phyloP scores from a whole-genome alignment of 2,888 invertebrate species.

The Masnerella sp. region DNA sequence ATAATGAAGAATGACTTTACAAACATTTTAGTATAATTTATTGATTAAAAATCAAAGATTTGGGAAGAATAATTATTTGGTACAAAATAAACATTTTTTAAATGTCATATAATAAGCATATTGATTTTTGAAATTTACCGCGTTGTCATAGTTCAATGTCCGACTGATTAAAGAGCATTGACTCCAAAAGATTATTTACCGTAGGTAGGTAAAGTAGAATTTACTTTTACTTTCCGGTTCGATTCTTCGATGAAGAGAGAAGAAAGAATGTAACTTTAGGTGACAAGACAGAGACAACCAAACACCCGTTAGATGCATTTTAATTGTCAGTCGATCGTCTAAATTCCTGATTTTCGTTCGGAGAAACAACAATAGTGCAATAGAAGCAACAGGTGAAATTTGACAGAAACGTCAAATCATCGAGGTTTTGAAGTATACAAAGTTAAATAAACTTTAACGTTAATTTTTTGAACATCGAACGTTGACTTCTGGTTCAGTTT shows the following conservation, averaged over 20 bases:
- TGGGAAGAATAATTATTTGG: too few species aligned
- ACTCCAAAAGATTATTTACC: not conserved
- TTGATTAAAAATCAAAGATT: too few species aligned
- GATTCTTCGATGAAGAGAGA: constrained; percentile 13
- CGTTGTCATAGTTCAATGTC: too few species aligned
- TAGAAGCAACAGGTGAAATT: constrained; percentile 23
- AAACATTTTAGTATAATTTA: too few species aligned
- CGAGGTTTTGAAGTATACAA: not conserved
- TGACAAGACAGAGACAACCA: not conserved
- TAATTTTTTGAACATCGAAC: not conserved
- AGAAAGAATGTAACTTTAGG: not conserved
- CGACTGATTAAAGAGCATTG: not conserved
- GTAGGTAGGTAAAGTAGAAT: constrained; percentile 3
- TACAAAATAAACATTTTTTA: too few species aligned
- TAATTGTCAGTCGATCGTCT: not conserved
- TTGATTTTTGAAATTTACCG: too few species aligned
- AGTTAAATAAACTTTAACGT: too few species aligned
- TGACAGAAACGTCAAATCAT: constrained; percentile 5
- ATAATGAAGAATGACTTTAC: too few species aligned
- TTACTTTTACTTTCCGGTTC: constrained; percentile 10
- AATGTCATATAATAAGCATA: too few species aligned
- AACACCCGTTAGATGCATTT: constrained; percentile 16
- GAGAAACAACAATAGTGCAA: not conserved
- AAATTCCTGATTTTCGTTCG: too few species aligned
- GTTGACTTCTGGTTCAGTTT: too few species aligned